Percentiles rank a stretch among this genome's conserved stretches.
phyloP scores from a whole-genome alignment of 2,888 invertebrate genomes.

The Brenthis hecate region DNA sequence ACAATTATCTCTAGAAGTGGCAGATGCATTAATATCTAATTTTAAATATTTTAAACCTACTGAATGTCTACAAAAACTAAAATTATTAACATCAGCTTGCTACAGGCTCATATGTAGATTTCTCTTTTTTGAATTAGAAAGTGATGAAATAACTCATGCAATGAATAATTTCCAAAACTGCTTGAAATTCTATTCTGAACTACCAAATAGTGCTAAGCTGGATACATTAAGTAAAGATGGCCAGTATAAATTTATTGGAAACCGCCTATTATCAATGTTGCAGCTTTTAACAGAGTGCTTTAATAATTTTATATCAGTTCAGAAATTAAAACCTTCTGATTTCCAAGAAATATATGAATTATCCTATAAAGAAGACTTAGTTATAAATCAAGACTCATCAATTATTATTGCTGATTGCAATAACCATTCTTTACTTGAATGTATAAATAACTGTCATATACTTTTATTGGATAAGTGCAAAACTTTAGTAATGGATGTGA shows the following conservation, averaged over 20 bases:
- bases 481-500: conserved; percentile 65
- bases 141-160: conserved; percentile 45
- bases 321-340: conserved; percentile 48
- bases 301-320: conserved; percentile 29
- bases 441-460: conserved; percentile 55
- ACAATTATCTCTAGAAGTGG: conserved; percentile 60
- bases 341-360: conserved; percentile 54
- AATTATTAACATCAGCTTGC: conserved; percentile 53
- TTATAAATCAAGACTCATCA: conserved; percentile 42
- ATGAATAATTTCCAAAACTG: conserved; percentile 57
- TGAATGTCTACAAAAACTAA: conserved; percentile 55
- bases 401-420: conserved; percentile 51
- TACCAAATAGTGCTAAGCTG: conserved; percentile 60
- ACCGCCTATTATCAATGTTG: conserved; percentile 55
- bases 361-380: conserved; percentile 53
- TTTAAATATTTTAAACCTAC: conserved; percentile 64
- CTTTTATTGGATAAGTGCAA: conserved; percentile 60
- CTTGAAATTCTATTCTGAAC: conserved; percentile 59
- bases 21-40: conserved; percentile 57
- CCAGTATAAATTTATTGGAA: conserved; percentile 60
- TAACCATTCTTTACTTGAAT: conserved; percentile 52
- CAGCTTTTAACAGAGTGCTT: conserved; percentile 38
- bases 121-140: conserved; percentile 55
- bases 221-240: conserved; percentile 55
- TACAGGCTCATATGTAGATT: conserved; percentile 62